Conservation (phyloP, 2,113 vertebrate genomes). For the Sturnus vulgaris region DNA sequence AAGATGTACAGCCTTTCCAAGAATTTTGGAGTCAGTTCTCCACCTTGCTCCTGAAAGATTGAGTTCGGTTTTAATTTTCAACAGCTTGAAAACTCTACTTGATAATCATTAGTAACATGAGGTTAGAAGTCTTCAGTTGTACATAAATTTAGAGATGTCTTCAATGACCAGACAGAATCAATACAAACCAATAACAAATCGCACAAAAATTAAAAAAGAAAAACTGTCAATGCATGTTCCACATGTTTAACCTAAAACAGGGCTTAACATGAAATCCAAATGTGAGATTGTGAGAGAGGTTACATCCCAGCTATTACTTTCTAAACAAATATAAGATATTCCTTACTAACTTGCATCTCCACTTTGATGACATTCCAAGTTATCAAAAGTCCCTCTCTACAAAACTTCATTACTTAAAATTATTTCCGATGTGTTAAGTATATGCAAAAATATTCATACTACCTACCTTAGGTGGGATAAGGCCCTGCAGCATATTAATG, state of each 20-base stretch:
- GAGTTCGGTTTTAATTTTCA: not conserved
- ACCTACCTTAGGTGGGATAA: constrained; percentile 85
- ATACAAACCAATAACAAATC: not conserved
- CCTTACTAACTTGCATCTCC: not conserved
- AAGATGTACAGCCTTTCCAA: constrained; percentile 89
- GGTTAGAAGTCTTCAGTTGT: not conserved
- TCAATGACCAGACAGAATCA: not conserved
- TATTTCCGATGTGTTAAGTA: not conserved
- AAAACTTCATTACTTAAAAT: not conserved
- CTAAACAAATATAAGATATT: not conserved
- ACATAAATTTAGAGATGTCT: not conserved
- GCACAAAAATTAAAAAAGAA: not conserved
- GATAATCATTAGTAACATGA: not conserved
- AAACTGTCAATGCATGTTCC: not conserved
- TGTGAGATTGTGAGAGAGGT: not conserved
- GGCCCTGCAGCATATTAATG: constrained; percentile 90
- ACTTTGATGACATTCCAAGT: not conserved
- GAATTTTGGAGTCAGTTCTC: constrained; percentile 77
- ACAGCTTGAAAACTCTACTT: not conserved
- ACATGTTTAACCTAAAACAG: accelerated
- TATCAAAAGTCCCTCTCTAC: not conserved
- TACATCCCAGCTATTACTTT: not conserved
- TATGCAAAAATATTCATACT: not conserved
- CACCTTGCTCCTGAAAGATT: constrained; percentile 80
- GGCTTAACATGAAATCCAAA: not conserved